Evolutionary conservation across 2,113 vertebrate genomes (phyloP).

Genomic region (Ctenomys sociabilis): DNA sequence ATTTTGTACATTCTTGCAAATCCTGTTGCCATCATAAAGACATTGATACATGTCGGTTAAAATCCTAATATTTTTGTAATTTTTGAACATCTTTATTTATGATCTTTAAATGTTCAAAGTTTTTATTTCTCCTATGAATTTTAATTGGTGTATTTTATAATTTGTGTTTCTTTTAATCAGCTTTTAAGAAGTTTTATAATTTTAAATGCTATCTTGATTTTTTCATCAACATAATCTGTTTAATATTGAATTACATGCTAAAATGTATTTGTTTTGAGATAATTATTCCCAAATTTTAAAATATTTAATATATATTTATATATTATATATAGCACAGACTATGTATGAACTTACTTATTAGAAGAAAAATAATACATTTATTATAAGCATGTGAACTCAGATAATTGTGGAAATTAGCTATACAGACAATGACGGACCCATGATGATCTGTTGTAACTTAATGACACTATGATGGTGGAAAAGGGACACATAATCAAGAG

Average conservation of each 20-base stretch:
- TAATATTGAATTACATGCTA: background rate
- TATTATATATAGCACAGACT: no score
- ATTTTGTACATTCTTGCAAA: conserved; percentile 8
- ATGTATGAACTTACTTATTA: background rate
- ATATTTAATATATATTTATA: no score
- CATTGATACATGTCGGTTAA: background rate
- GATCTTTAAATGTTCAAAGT: background rate
- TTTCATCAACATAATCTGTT: background rate
- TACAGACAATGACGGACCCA: background rate
- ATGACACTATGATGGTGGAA: background rate
- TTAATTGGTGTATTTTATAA: background rate
- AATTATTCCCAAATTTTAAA: background rate
- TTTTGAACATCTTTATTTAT: background rate
- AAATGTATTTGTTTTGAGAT: background rate
- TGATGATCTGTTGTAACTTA: background rate
- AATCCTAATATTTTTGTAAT: background rate
- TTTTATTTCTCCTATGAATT: conserved; percentile 22
- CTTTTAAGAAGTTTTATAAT: background rate
- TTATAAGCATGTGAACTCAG: background rate
- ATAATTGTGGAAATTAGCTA: background rate
- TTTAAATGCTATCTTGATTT: background rate
- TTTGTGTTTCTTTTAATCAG: background rate
- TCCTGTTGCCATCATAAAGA: background rate
- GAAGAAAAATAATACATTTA: background rate
- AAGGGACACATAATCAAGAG: background rate